These are phyloP conservation scores for Chelidonichthys spinosus DNA, from an alignment of 2,797 vertebrate species.

Conservation along the genomic window DNA sequence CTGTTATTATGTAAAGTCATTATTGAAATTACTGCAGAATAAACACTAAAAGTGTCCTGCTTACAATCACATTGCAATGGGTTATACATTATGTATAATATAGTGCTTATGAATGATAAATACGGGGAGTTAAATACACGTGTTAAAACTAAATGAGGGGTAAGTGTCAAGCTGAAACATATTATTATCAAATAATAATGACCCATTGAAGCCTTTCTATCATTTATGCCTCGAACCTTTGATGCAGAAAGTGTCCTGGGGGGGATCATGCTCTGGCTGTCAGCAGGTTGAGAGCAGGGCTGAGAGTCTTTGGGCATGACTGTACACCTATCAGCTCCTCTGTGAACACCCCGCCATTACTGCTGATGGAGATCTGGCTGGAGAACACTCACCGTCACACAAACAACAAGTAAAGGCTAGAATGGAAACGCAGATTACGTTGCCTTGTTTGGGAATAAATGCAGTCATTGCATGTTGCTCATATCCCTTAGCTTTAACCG, in stretches of 20 bases:
- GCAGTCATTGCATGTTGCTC: background rate
- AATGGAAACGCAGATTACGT: constrained; percentile 32
- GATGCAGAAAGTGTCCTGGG: constrained; percentile 29
- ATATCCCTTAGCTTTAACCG: background rate
- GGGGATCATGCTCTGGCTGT: constrained; percentile 38
- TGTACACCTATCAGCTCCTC: constrained; percentile 43
- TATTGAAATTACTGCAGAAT: no score
- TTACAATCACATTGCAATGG: no score
- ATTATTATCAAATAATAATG: background rate
- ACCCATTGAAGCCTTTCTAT: background rate
- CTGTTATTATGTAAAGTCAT: no score
- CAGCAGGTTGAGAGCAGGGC: constrained; percentile 56
- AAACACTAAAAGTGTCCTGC: no score
- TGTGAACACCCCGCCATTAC: constrained; percentile 38
- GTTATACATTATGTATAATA: no score
- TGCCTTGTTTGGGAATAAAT: constrained; percentile 24
- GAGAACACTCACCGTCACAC: constrained; percentile 35
- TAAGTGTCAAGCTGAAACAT: background rate
- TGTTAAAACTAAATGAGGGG: background rate
- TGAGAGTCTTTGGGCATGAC: constrained; percentile 57
- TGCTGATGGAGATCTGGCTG: constrained; percentile 56
- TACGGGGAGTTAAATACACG: background rate
- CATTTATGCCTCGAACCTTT: constrained; percentile 6
- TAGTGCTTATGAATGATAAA: background rate
- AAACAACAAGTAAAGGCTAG: background rate